A percentile compares a stretch with the other conserved stretches of the same genome.
phyloP scores from a whole-genome alignment of 2,113 vertebrate species.

The Numida meleagris region DNA sequence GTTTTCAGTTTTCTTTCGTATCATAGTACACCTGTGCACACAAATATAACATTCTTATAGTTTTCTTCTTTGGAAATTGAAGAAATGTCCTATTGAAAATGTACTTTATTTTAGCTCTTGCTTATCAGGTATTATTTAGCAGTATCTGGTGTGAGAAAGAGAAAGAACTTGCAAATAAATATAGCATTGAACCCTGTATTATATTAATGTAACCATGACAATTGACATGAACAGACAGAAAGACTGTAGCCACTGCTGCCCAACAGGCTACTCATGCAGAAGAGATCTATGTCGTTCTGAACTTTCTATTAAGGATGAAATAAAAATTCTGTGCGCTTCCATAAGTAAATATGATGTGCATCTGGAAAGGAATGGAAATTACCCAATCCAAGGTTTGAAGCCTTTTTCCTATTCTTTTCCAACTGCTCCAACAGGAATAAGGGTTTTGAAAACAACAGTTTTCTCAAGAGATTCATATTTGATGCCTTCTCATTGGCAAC shows the following conservation, averaged over 20 bases:
- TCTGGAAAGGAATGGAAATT: background rate
- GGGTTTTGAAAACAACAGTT: background rate
- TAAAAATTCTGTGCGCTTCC: background rate
- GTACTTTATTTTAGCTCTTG: background rate
- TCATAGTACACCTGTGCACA: slow-evolving; percentile 35
- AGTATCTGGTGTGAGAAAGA: background rate
- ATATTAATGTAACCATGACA: background rate
- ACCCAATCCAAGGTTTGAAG: background rate
- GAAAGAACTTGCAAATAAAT: background rate
- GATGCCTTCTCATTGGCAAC: background rate
- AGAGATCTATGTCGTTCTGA: background rate
- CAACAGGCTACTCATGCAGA: background rate
- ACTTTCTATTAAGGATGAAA: background rate
- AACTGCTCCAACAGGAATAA: background rate
- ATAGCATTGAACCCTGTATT: background rate
- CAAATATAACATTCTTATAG: background rate
- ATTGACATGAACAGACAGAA: background rate
- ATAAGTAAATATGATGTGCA: background rate
- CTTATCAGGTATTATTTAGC: background rate
- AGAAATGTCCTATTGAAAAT: background rate
- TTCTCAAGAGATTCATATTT: background rate
- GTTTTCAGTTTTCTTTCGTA: slow-evolving; percentile 69
- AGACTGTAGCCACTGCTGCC: background rate
- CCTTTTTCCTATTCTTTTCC: background rate
- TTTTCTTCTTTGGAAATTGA: slow-evolving; percentile 35